Conservation (phyloP, 2,888 invertebrate genomes). For the Eudiplozoon nipponicum region DNA sequence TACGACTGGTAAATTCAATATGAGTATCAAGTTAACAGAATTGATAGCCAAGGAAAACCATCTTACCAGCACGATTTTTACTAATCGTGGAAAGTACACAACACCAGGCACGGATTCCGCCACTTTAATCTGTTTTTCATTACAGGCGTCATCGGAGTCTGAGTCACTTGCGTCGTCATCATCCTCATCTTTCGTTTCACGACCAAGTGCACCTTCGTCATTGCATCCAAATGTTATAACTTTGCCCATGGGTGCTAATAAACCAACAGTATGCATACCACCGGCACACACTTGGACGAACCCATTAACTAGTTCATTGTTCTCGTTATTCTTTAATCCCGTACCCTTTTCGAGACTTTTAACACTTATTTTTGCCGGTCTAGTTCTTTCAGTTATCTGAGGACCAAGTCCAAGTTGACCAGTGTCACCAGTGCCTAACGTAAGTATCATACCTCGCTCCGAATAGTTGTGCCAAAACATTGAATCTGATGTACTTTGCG, state of each 20-base stretch:
- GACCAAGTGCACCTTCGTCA: slow-evolving; percentile 70
- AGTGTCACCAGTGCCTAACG: slow-evolving; percentile 54
- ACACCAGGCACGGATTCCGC: slow-evolving; percentile 38
- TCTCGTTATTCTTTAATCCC: no score
- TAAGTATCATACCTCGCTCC: no score
- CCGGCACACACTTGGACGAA: slow-evolving; percentile 36
- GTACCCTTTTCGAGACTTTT: background rate
- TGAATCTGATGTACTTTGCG: no score
- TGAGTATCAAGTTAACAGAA: no score
- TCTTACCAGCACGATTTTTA: no score
- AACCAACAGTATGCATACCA: slow-evolving; percentile 66
- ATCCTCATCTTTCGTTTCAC: no score
- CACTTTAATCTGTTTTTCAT: no score
- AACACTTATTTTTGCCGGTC: slow-evolving; percentile 36
- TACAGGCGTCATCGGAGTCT: slow-evolving; percentile 41
- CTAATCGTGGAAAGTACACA: slow-evolving; percentile 34
- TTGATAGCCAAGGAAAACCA: no score
- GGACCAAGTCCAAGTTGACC: slow-evolving; percentile 63
- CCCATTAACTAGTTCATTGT: slow-evolving; percentile 18
- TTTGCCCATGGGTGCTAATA: slow-evolving; percentile 43
- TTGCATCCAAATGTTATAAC: slow-evolving; percentile 72
- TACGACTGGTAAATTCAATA: no score
- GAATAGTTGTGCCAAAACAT: no score
- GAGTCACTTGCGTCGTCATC: no score
- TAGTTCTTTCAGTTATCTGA: slow-evolving; percentile 40